Percentiles rank a stretch among this genome's conserved stretches.
phyloP scores from a whole-genome alignment of 37 sponge, comb jelly and placozoan species.

The Bolinopsis microptera region DNA sequence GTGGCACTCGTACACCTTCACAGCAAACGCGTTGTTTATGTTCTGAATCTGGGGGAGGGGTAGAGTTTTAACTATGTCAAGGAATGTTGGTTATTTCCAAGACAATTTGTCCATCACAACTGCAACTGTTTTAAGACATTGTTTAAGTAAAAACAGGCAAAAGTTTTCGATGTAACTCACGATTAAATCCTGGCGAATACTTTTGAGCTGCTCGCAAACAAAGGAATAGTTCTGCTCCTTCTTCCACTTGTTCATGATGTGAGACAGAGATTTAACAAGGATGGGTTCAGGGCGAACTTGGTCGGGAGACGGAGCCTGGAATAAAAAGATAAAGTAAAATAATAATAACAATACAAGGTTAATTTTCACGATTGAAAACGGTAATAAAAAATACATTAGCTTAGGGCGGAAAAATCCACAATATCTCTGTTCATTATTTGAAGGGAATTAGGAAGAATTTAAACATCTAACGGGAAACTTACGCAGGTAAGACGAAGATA shows the following conservation, averaged over 20 bases:
- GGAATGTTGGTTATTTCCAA: too few species aligned
- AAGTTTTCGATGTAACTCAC: too few species aligned
- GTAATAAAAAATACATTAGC: too few species aligned
- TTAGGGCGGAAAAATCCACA: too few species aligned
- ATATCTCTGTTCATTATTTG: too few species aligned
- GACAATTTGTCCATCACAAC: too few species aligned
- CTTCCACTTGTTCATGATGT: slow-evolving; percentile 75
- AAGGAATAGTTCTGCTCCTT: slow-evolving; percentile 77
- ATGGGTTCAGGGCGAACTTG: slow-evolving; percentile 80
- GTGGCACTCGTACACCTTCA: slow-evolving; percentile 95
- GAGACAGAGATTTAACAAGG: slow-evolving; percentile 73
- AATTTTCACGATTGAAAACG: too few species aligned
- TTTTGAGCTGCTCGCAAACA: slow-evolving; percentile 95
- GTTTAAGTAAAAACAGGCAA: too few species aligned
- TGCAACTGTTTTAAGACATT: too few species aligned
- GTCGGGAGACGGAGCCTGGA: slow-evolving; percentile 86
- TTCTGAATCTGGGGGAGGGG: slow-evolving; percentile 74
- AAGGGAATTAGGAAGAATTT: too few species aligned
- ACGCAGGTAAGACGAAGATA: slow-evolving; percentile 97
- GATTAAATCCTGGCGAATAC: slow-evolving; percentile 94
- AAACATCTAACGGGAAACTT: too few species aligned
- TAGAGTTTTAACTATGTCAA: background rate
- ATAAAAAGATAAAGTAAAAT: background rate
- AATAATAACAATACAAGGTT: background rate
- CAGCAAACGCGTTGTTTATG: slow-evolving; percentile 88